phyloP scores from a whole-genome alignment of 2,797 vertebrate genomes.

The Natrix natrix region DNA sequence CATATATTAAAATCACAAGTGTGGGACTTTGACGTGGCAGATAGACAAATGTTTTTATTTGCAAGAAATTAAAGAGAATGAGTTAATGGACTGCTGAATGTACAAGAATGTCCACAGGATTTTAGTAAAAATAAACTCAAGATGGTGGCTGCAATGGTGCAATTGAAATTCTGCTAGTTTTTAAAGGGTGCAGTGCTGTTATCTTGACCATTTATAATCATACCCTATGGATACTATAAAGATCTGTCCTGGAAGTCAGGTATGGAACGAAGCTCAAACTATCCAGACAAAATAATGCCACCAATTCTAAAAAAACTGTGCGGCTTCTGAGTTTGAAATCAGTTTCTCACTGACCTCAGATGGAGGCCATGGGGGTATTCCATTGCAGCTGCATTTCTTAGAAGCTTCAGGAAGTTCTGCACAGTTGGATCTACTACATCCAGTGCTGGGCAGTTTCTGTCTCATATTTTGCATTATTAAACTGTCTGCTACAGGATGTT shows the following conservation, averaged over 20 bases:
- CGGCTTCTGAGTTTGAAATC: neutral
- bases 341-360: neutral
- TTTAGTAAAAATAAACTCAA: neutral
- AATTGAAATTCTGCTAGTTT: neutral
- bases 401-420: neutral
- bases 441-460: neutral
- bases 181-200: neutral
- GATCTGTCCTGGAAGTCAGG: neutral
- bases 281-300: neutral
- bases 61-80: neutral
- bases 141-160: neutral
- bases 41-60: neutral
- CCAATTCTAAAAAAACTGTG: neutral
- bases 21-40: neutral
- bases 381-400: neutral
- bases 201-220: neutral
- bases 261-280: neutral
- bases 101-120: neutral
- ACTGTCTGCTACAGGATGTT: neutral
- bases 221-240: neutral
- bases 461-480: neutral
- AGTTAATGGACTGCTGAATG: neutral
- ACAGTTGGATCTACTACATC: neutral
- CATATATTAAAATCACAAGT: neutral
- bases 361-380: neutral